Conservation (phyloP, 2,888 invertebrate species). For the Drosophila neotestacea region DNA sequence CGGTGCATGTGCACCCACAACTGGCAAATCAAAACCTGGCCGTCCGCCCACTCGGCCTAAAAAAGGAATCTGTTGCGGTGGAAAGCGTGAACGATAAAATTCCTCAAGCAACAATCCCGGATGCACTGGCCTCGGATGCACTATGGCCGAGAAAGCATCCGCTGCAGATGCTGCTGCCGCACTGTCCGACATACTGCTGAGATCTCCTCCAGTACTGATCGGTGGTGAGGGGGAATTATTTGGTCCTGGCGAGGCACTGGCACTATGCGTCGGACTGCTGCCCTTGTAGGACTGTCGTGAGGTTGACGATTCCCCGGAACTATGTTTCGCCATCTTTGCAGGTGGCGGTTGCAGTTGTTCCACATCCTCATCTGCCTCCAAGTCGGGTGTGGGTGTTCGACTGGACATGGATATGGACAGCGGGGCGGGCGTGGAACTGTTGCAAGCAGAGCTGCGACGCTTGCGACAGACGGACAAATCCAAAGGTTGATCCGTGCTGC, state of each 20-base stretch:
- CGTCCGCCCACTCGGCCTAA: conserved; percentile 90
- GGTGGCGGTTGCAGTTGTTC: conserved; percentile 40
- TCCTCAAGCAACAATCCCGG: conserved; percentile 89
- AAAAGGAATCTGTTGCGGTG: conserved; percentile 89
- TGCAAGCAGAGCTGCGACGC: conserved; percentile 82
- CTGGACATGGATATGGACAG: conserved; percentile 29
- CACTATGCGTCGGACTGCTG: conserved; percentile 82
- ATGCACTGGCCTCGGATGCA: conserved; percentile 90
- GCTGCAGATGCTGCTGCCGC: conserved; percentile 74
- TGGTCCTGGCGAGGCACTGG: conserved; percentile 81
- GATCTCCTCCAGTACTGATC: conserved; percentile 71
- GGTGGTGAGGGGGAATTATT: conserved; percentile 85
- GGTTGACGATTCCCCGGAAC: conserved; percentile 57
- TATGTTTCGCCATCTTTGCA: conserved; percentile 51
- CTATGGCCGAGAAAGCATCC: conserved; percentile 85
- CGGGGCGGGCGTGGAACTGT: conserved; percentile 22
- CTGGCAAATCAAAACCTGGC: conserved; percentile 86
- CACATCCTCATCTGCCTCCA: conserved; percentile 40
- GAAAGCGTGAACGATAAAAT: conserved; percentile 88
- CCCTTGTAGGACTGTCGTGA: conserved; percentile 76
- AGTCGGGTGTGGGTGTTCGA: conserved; percentile 32
- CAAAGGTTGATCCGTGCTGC: conserved; percentile 88
- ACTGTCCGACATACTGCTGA: conserved; percentile 73
- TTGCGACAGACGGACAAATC: conserved; percentile 90
- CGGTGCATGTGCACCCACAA: conserved; percentile 27